Evolutionary conservation across 2,113 vertebrate genomes (phyloP).

Genomic region (Colossoma macropomum): DNA sequence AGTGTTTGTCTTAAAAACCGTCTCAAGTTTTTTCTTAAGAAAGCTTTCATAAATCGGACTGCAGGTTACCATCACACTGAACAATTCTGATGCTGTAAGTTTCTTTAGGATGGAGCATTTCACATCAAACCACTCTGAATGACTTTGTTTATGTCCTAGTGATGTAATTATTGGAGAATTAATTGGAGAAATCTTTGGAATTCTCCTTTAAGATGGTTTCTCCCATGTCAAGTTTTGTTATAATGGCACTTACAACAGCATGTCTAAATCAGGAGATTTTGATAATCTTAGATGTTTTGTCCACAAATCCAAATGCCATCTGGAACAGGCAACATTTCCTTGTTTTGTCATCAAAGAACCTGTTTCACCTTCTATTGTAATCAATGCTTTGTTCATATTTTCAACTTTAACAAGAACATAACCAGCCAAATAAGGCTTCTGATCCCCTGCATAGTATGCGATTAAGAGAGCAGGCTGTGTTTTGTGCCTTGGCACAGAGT

Average conservation of each 20-base stretch:
- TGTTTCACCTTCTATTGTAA: neutral
- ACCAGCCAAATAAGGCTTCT: neutral
- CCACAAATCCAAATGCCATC: neutral
- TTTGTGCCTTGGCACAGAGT: slow-evolving; percentile 32
- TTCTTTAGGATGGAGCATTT: too few relatives aligned
- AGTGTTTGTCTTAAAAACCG: too few relatives aligned
- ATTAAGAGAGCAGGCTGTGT: slow-evolving; percentile 11
- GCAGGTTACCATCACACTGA: too few relatives aligned
- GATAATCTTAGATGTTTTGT: neutral
- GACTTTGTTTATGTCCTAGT: too few relatives aligned
- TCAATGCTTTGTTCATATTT: neutral
- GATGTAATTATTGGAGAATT: too few relatives aligned
- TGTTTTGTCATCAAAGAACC: neutral
- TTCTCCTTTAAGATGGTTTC: neutral
- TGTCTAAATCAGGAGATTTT: neutral
- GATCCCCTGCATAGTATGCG: neutral
- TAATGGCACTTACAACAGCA: too few relatives aligned
- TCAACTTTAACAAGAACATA: neutral
- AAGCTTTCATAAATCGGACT: too few relatives aligned
- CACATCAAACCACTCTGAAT: too few relatives aligned
- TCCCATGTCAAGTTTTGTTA: neutral
- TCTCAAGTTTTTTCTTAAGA: too few relatives aligned
- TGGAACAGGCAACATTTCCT: neutral
- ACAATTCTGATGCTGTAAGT: too few relatives aligned
- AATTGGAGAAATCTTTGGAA: too few relatives aligned